These are phyloP conservation scores for Clanis bilineata DNA, from an alignment of 2,888 invertebrate genomes.

Conservation along the genomic window DNA sequence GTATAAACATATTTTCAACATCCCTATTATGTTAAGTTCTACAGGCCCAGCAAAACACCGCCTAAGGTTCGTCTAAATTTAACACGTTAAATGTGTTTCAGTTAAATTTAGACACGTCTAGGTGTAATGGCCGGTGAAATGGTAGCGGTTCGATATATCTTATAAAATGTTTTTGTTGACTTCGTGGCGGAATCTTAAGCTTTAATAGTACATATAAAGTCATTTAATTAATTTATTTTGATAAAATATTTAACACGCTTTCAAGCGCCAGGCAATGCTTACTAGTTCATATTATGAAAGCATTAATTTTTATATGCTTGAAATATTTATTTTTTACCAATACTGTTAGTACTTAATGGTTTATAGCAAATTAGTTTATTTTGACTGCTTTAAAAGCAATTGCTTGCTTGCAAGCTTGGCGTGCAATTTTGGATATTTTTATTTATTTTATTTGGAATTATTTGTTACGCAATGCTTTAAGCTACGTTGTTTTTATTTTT, in stretches of 20 bases:
- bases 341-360: neutral
- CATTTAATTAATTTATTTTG: constrained; percentile 14
- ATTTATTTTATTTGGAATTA: neutral
- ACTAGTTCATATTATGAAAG: neutral
- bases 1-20: no score
- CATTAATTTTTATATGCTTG: neutral
- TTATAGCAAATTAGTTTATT: neutral
- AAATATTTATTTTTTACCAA: neutral
- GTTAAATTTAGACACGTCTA: constrained; percentile 7
- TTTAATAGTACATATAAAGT: neutral
- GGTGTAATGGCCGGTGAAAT: constrained; percentile 1
- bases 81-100: constrained; percentile 1
- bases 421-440: neutral
- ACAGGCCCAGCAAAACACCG: neutral
- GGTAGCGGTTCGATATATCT: neutral
- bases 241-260: constrained; percentile 17
- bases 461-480: neutral
- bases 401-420: no score
- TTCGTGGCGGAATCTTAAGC: neutral
- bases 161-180: neutral
- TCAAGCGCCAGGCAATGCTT: constrained; percentile 2
- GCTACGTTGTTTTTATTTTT: neutral
- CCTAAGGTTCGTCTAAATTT: constrained; percentile 1
- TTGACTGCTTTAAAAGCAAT: neutral
- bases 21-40: neutral